These are phyloP conservation scores for Dicrostonyx torquatus DNA, from an alignment of 2,797 vertebrate species.

Conservation along the genomic window DNA sequence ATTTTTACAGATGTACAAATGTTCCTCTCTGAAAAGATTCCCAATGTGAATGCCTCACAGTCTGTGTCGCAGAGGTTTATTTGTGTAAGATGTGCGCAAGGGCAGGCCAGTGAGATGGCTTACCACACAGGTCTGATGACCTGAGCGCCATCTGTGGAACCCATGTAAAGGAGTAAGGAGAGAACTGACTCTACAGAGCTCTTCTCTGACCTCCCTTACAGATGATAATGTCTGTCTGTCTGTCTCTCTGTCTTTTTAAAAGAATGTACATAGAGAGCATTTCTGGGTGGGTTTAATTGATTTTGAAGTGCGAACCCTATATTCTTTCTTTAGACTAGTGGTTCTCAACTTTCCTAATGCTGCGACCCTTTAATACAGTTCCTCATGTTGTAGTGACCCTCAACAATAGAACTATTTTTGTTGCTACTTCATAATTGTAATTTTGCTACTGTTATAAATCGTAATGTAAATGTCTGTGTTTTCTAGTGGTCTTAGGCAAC, in stretches of 20 bases:
- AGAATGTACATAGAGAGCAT: background rate
- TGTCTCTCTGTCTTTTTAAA: too few relatives aligned
- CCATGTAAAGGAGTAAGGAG: background rate
- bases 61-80: background rate
- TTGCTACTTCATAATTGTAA: background rate
- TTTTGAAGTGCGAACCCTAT: constrained; percentile 56
- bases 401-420: background rate
- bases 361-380: too few relatives aligned
- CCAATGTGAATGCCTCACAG: background rate
- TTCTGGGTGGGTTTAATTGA: constrained; percentile 3
- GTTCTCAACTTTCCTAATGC: background rate
- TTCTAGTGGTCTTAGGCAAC: background rate
- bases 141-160: background rate
- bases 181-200: background rate
- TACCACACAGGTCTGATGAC: background rate
- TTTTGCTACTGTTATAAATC: background rate
- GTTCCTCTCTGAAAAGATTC: background rate
- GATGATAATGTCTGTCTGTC: background rate
- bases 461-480: background rate
- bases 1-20: constrained; percentile 35
- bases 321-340: background rate
- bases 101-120: background rate
- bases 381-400: background rate
- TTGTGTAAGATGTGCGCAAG: background rate
- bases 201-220: background rate